Evolutionary conservation across 2,888 invertebrate species (phyloP), one percentile per base, ranked within the genome.

Genomic region (Melipona beecheii): DNA sequence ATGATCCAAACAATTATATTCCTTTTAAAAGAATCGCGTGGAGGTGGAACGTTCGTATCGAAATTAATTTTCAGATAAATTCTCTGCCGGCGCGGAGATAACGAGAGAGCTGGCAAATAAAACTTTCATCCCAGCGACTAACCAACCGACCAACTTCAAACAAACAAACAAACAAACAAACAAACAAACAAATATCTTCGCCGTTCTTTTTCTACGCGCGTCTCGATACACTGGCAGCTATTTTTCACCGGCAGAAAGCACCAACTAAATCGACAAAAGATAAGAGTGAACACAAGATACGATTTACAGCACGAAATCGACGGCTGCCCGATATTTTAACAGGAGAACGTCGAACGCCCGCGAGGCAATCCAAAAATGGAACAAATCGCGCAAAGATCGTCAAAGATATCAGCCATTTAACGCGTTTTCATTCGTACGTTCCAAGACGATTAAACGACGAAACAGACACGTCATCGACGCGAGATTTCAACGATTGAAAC

Each of bases 21-120:
- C 62, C 60, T 31, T 50, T 27, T 9, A 27, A 49, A 58, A 60
- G 21, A 43, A 0, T 5, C 24, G 3, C 17, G 19, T 15, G 4
- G 19, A 68, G 24, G 49, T 17, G 49, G 15, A 17, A 58, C 43
- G 24, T 24, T 15, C 4, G n/a, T 24, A 6, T 60, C 43, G 43
- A 43, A 75, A 65, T 74, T 65, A 74, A 74, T 74, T 74, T 43
- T n/a, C 56, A 56, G n/a, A 70, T 24, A 31, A 50, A 69, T 50
- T 69, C 68, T 15, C 27, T 17, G 19, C 24, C 27, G 19, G 13
- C 13, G 6, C 11, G 5, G 0, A 43, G 13, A 50, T 24, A 17
- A 17, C 36, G 43, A 13, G 65, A 13, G 65, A 24, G 6, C 60
- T 4, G 9, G 60, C 11, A 11, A 60, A 71, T 58, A 58, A 71